Percentiles rank a stretch among this genome's conserved stretches.
Evolutionary conservation across 2,888 invertebrate species (phyloP).

Genomic region (Linnaemya vulpina): DNA sequence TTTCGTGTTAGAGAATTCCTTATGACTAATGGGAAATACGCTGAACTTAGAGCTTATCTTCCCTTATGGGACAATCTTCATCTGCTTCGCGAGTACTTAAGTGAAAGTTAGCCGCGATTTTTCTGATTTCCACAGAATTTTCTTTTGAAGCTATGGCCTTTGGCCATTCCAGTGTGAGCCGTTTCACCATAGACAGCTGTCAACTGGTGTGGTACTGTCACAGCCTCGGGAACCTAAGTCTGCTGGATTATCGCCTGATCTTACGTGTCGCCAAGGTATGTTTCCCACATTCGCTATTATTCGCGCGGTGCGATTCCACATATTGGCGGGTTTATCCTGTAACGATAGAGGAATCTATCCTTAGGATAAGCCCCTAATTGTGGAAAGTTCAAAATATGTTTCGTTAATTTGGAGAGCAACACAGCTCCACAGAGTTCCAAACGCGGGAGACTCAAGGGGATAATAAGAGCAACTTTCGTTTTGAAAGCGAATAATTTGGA

Average conservation of each 20-base stretch:
- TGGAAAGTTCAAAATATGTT: neutral
- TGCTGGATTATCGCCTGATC: neutral
- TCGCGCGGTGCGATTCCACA: neutral
- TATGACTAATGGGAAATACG: neutral
- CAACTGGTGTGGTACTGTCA: neutral
- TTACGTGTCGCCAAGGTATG: neutral
- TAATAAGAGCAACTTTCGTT: slow-evolving; percentile 64
- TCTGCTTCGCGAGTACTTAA: neutral
- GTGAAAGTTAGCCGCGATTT: neutral
- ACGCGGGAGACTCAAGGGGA: slow-evolving; percentile 57
- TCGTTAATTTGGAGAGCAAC: slow-evolving; percentile 46
- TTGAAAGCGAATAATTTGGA: too few species aligned
- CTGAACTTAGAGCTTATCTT: neutral
- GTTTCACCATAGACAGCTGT: neutral
- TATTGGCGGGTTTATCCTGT: neutral
- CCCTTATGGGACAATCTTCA: neutral
- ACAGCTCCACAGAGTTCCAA: slow-evolving; percentile 67
- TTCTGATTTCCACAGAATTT: neutral
- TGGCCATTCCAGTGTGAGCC: neutral
- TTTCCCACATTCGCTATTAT: neutral
- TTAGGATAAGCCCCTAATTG: neutral
- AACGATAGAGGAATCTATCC: neutral
- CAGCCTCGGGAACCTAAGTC: neutral
- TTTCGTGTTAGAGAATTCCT: neutral
- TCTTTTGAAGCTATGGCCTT: neutral